phyloP scores from a whole-genome alignment of 2,113 vertebrate genomes.

The Cavia porcellus region DNA sequence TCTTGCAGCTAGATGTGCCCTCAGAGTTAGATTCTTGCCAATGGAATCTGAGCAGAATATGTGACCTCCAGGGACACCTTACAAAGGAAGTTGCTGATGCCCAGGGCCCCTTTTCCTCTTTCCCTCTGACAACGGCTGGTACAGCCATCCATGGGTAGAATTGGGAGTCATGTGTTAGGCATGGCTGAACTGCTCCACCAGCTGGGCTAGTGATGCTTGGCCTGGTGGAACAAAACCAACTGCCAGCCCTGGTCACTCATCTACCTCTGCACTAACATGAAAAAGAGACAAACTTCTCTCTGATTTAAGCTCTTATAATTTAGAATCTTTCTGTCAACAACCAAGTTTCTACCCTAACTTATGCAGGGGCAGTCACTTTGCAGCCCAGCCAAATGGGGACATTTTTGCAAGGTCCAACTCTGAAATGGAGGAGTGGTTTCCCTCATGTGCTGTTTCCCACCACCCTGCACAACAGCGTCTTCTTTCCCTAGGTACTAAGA shows the following conservation, averaged over 20 bases:
- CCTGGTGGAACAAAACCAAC: neutral
- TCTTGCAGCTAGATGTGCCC: slow-evolving; percentile 39
- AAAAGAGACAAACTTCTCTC: neutral
- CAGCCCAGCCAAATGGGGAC: neutral
- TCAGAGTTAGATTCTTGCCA: neutral
- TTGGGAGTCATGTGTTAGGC: neutral
- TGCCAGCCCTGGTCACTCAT: neutral
- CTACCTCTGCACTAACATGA: neutral
- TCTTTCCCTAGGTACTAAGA: neutral
- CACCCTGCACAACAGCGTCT: neutral
- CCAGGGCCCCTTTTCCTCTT: neutral
- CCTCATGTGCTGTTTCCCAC: neutral
- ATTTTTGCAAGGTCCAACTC: neutral
- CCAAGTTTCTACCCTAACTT: too few species aligned
- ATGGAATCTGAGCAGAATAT: neutral
- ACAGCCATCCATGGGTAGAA: too few species aligned
- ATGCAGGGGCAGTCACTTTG: neutral
- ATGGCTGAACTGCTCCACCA: neutral
- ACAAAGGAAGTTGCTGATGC: neutral
- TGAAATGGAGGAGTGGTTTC: neutral
- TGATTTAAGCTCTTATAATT: neutral
- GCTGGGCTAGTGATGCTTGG: too few species aligned
- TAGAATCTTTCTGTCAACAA: neutral
- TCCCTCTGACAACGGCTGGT: neutral
- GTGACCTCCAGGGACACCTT: neutral